phyloP scores from a whole-genome alignment of 92 coral and sea anemone species.

The Montipora capitata region DNA sequence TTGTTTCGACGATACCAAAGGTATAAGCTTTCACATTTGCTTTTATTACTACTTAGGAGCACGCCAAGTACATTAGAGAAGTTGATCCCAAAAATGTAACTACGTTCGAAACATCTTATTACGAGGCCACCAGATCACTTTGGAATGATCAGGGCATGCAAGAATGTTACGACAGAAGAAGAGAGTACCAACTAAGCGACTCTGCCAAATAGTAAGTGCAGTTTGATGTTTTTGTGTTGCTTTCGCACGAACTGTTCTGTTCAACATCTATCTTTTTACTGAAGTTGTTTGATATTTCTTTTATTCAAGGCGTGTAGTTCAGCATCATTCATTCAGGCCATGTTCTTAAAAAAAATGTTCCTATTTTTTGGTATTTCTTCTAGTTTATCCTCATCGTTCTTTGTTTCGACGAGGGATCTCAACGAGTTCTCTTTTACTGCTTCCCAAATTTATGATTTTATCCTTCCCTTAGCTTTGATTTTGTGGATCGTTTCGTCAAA shows the following conservation, averaged over 20 bases:
- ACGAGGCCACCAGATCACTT: slow-evolving; percentile 92
- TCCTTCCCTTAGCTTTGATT: slow-evolving; percentile 19
- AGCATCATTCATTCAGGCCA: slow-evolving; percentile 2
- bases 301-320: background rate
- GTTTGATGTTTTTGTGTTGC: background rate
- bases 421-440: background rate
- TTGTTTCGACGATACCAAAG: slow-evolving; percentile 49
- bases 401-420: slow-evolving; percentile 8
- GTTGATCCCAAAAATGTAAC: slow-evolving; percentile 97
- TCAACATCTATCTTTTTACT: background rate
- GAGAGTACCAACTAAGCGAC: slow-evolving; percentile 98
- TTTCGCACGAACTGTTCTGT: slow-evolving; percentile 20
- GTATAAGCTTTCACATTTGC: slow-evolving; percentile 5
- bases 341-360: background rate
- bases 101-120: slow-evolving; percentile 94
- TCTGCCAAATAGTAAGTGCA: slow-evolving; percentile 98
- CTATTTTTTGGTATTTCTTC: slow-evolving; percentile 21
- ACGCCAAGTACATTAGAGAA: slow-evolving; percentile 89
- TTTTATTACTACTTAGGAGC: slow-evolving; percentile 74
- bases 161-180: slow-evolving; percentile 97
- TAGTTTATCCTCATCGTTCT: slow-evolving; percentile 40
- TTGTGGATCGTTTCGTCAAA: background rate
- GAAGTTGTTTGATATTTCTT: background rate
- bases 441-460: slow-evolving; percentile 15
- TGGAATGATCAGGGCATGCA: slow-evolving; percentile 97